A percentile compares a stretch with the other conserved stretches of the same genome.
These are phyloP conservation scores for Aphidius colemani DNA, from an alignment of 2,888 invertebrate species.

Conservation along the genomic window DNA sequence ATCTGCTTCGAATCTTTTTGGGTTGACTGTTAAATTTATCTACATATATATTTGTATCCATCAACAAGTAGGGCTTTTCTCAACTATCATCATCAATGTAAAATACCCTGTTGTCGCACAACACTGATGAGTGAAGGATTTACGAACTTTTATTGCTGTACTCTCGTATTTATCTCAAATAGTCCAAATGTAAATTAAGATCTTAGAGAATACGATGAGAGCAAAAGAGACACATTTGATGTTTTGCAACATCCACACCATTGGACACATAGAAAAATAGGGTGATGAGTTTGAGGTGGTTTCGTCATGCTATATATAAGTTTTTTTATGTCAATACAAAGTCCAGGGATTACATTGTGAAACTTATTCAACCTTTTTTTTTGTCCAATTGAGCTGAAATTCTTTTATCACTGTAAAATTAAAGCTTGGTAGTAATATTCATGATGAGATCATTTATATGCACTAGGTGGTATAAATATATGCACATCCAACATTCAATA, in stretches of 20 bases:
- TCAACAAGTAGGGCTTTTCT: constrained; percentile 25
- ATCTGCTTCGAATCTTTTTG: constrained; percentile 6
- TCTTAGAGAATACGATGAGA: constrained; percentile 35
- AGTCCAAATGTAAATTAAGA: constrained; percentile 49
- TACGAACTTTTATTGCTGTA: constrained; percentile 49
- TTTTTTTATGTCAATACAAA: not conserved
- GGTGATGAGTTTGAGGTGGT: constrained; percentile 3
- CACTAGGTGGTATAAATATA: constrained; percentile 8
- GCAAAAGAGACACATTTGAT: constrained; percentile 19
- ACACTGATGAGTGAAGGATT: constrained; percentile 53
- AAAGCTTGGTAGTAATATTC: no score
- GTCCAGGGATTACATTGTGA: no score
- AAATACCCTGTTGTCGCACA: constrained; percentile 30
- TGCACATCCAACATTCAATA: not conserved
- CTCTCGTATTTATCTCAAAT: constrained; percentile 43
- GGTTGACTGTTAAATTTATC: not conserved
- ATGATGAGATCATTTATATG: constrained; percentile 8
- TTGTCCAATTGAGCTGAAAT: no score
- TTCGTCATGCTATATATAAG: not conserved
- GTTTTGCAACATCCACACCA: not conserved
- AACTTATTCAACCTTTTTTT: no score
- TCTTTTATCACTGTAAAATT: no score
- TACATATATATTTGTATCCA: no score
- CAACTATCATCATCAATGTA: constrained; percentile 35
- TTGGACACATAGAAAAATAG: constrained; percentile 8